These are phyloP conservation scores for Buteo buteo DNA, from an alignment of 2,113 vertebrate genomes.

Conservation along the genomic window DNA sequence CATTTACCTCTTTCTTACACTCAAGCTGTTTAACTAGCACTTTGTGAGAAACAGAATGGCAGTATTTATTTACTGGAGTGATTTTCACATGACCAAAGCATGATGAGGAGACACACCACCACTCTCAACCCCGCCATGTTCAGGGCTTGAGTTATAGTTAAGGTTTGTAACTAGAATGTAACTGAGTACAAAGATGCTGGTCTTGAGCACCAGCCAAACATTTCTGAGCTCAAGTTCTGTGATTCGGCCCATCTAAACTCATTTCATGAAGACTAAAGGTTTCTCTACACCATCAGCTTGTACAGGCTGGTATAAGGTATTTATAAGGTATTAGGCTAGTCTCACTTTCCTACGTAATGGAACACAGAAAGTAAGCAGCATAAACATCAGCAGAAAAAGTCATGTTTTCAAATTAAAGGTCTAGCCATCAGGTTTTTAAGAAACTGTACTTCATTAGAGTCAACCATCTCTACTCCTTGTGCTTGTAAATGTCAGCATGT, in stretches of 20 bases:
- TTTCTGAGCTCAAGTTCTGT: neutral
- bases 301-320: neutral
- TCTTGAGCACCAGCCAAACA: neutral
- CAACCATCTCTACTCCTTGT: neutral
- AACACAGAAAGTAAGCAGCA: neutral
- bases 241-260: neutral
- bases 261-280: neutral
- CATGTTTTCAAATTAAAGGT: neutral
- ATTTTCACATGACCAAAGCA: neutral
- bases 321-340: neutral
- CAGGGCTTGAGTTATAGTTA: neutral
- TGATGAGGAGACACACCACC: neutral
- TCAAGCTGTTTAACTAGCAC: neutral
- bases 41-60: neutral
- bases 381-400: neutral
- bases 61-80: neutral
- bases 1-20: neutral
- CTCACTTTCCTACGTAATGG: neutral
- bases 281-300: neutral
- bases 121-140: fast-evolving
- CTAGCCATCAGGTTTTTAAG: neutral
- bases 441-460: neutral
- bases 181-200: neutral
- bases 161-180: neutral
- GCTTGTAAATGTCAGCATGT: neutral